Base-by-base conservation (phyloP, 2,797 vertebrate species). In the Cheirogaleus major region DNA sequence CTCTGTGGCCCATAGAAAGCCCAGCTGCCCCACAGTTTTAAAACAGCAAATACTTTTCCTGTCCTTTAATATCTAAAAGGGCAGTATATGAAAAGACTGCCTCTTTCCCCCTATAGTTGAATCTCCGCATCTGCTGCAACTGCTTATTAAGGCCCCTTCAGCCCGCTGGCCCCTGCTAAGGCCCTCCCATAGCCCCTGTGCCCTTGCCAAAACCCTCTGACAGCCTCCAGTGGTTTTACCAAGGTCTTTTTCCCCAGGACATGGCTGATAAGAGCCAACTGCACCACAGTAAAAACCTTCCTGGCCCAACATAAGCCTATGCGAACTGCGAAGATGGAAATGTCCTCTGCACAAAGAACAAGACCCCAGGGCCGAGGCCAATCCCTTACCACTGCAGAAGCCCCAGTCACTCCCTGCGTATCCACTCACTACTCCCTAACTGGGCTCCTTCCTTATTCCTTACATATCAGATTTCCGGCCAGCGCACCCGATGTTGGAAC, bases 1-100 rank as follows among this genome's bases (percentile, higher is more conserved):
- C 59, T 95, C 91, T 90, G 14, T 61, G 79, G 82, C 73, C 85
- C 89, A 57, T 18, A 93, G 81, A 76, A 59, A 91, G 69, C 45
- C 63, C 87, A 95, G 91, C 85, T 95, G 89, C 85, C 80, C 61
- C 32, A 23, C 48, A 27, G 57, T 93, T 95, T 95, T 70, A 96
- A 94, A 93, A 84, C 78, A 92, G 70, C 59, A 94, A 91, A 72
- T 91, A 55, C 52, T 95, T 96, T 87, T 55, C 50, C 50, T 85
- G 75, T 97, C 57, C 45, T 41, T 94, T 79, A 89, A 70, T 83
- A 94, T 65, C 82, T 83, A 76, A 91, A 93, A 89, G 84, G 83
- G 38, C 12, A 7, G 27, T 48, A 12, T 79, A 57, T 83, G 83
- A 91, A 96, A 93, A 83, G 87, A 63, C 76, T 35, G 48, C 38